Evolutionary conservation across 2,888 invertebrate genomes (phyloP), one percentile per base, ranked within the genome.

Genomic region (Leptopilina syphax): DNA sequence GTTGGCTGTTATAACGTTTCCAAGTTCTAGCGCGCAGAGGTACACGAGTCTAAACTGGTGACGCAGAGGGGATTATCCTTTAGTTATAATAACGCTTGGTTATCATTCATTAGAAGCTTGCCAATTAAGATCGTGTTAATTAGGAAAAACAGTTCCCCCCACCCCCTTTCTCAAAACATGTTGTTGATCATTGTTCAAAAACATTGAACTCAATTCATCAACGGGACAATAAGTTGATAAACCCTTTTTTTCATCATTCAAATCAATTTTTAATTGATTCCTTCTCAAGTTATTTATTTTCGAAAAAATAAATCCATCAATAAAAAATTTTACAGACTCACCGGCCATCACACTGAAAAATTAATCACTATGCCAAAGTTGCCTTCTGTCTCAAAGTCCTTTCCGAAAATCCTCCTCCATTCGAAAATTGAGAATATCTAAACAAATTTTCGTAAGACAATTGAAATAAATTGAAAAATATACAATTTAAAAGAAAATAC

Each of bases 381-480:
- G 94, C 94, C 83, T 94, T 92, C 85, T 94, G 89, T 3, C 93
- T 89, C 54, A 92, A 87, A 84, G 92, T 92, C 80, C 94, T 93
- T 83, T 93, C 93, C 0, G 93, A 88, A 18, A 93, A 89, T 77
- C 93, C 89, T 81, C 92, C 92, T 84, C 94, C 94, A 10, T 94
- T 94, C 65, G 94, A 91, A 87, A 95, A 95, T 76, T 94, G 93
- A 81, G 93, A 93, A 86, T 95, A 95, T 85, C 95, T 95, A 90
- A 13, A 81, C 78, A 60, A 60, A 66, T 78, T 50, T 63, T 54
- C 47, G 47, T 34, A 27, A 24, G 8, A 13, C 41, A 66, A 3
- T 5, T 7, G 4, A 41, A 66, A 65, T 2, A 65, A 27, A 2
- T 3, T 34, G 12, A 34, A 12, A 10, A 34, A 18, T 18, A 18